Evolutionary conservation across 2,888 invertebrate genomes (phyloP), one percentile per base, ranked within the genome.

Genomic region (Drosophila pseudotakahashii): DNA sequence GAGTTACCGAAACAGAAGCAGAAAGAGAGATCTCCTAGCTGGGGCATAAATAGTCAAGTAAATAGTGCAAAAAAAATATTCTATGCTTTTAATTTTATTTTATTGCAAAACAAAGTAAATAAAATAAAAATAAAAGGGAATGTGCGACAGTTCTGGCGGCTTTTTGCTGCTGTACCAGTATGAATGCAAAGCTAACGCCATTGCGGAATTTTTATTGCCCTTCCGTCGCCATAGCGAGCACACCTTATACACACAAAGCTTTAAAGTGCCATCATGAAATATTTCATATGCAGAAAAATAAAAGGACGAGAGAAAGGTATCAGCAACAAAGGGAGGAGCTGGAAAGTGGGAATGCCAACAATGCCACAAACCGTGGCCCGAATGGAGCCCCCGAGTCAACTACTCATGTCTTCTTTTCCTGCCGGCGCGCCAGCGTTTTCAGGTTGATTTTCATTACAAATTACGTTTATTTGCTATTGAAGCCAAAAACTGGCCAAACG

Each of bases 151-250:
- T 87, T 75, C 78, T 66, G 16, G 51, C 37, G 41, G 60, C 23
- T 16, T 39, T 50, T 47, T 36, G 58, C 45, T 63, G 13, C 45
- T 63, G 13, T 37, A 4, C 9, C 9, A 10, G 37, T 51, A 30
- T 30, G 41, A 60, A 52, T 55, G 60, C 55, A 60, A 64, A 58
- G 83, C 86, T 73, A 79, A 76, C 81, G 84, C 82, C 82, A 79
- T 64, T 81, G 84, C 73, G 84, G 82, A 86, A 83, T 83, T 83
- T 83, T 83, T 83, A 83, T 83, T 86, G 81, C 81, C 81, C 86
- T 73, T 66, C 64, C 77, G 67, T 71, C 78, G 83, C 74, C 81
- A 77, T 72, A 55, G 67, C 70, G 59, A 42, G 50, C 67, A 73
- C 80, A 68, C 71, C 50, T 81, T 32, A 45, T 39, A 63, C 16